Conservation (phyloP, 2,113 vertebrate genomes). For the Xenopus laevis region DNA sequence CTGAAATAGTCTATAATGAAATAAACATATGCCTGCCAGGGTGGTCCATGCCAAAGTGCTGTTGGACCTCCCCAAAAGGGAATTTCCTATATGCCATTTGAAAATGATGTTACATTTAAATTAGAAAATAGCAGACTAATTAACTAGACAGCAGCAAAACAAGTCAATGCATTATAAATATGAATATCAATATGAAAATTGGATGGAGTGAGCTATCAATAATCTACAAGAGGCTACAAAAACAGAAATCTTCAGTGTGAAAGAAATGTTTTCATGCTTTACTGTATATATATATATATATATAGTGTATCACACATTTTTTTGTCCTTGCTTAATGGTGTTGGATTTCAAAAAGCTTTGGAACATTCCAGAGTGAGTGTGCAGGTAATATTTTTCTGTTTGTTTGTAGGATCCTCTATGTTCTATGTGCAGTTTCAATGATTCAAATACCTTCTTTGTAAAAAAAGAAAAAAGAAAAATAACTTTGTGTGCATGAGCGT, state of each 20-base stretch:
- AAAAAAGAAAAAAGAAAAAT: conserved; percentile 55
- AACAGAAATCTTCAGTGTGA: conserved; percentile 46
- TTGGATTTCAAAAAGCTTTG: too few relatives aligned
- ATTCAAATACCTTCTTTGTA: conserved; percentile 50
- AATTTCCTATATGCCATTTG: neutral
- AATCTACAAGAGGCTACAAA: conserved; percentile 49
- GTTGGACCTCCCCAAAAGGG: neutral
- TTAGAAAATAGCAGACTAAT: neutral
- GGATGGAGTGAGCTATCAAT: conserved; percentile 68
- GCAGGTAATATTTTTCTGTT: neutral
- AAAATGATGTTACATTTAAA: conserved; percentile 1
- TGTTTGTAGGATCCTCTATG: conserved; percentile 2
- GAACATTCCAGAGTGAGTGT: neutral
- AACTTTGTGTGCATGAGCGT: conserved; percentile 48
- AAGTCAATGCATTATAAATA: conserved; percentile 69
- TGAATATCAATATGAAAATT: conserved; percentile 70
- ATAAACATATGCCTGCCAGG: neutral
- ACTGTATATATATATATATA: neutral
- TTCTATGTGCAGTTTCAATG: conserved; percentile 60
- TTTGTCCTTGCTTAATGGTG: too few relatives aligned
- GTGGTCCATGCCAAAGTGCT: conserved; percentile 3
- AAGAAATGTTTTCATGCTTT: conserved; percentile 49
- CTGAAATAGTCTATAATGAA: too few relatives aligned
- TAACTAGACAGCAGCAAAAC: conserved; percentile 81
- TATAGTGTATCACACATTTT: too few relatives aligned